Evolutionary conservation across 2,888 invertebrate genomes (phyloP), one percentile per base, ranked within the genome.

Genomic region (Tetranychus truncatus): DNA sequence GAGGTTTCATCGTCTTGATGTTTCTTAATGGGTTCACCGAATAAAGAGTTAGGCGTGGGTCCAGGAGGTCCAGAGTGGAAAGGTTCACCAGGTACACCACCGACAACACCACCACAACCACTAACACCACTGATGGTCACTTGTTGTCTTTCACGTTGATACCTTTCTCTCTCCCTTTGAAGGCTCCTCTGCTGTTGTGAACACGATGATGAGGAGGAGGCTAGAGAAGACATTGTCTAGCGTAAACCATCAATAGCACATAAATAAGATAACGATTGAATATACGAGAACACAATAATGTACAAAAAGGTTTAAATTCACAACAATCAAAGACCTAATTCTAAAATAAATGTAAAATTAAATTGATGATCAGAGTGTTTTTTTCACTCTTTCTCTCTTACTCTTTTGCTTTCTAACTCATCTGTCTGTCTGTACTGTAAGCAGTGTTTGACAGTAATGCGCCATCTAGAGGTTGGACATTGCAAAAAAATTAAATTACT

Each of bases 1-100:
- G 77, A 73, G 66, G 78, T 79, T 66, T 78, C 79, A 76, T 79
- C 79, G 67, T 78, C 79, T 21, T 75, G 74, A 55, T 75, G 71
- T 46, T 75, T 45, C 11, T 72, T 73, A 4, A 77, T 74, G 20
- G 75, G 77, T 46, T 71, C 76, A 6, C 72, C 74, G 46, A 76
- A 76, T 45, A 74, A 44, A 20, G 73, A 66, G 71, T 74, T 74
- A 67, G 72, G 45, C 18, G 7, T 44, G 18, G 45, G 46, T 3
- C 15, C 69, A 71, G 67, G 18, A 65, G 18, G 18, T 67, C 24
- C 21, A 34, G 44, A 24, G 8, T 45, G 72, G 11, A 72, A 72
- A n/a, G 55, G 15, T 73, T 21, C n/a, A 24, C 73, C 73, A 72
- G 45, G 18, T 45, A n/a, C 45, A 24, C 45, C 24, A 21, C 15